These are phyloP conservation scores for Fragum fragum DNA, from an alignment of 2,888 invertebrate species.

Conservation along the genomic window DNA sequence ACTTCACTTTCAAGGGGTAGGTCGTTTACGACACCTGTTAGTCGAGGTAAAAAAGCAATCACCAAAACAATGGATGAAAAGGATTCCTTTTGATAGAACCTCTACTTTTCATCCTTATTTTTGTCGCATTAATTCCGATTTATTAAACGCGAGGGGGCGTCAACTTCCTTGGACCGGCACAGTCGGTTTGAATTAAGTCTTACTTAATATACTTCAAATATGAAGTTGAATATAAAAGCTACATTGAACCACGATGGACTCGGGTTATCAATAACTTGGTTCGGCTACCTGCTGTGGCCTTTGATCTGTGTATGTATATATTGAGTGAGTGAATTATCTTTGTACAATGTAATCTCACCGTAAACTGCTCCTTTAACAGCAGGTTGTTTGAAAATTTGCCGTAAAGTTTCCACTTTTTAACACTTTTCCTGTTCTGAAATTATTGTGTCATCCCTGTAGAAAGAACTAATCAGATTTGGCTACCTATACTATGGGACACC, in stretches of 20 bases:
- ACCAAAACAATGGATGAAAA: constrained; percentile 27
- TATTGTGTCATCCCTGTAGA: too few relatives aligned
- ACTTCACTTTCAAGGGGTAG: constrained; percentile 7
- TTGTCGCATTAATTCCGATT: constrained; percentile 33
- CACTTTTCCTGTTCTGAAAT: too few relatives aligned
- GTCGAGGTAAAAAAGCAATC: constrained; percentile 1
- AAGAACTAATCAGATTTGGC: too few relatives aligned
- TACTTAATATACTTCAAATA: constrained; percentile 67
- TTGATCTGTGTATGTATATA: constrained; percentile 26
- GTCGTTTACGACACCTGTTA: constrained; percentile 21
- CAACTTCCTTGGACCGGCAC: constrained; percentile 20
- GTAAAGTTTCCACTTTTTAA: background rate
- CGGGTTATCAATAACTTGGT: background rate
- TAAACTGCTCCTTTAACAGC: constrained; percentile 26
- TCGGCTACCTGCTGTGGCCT: constrained; percentile 11
- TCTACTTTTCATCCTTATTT: constrained; percentile 24
- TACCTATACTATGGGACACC: too few relatives aligned
- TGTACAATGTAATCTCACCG: constrained; percentile 28
- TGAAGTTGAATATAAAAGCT: constrained; percentile 54
- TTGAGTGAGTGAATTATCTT: constrained; percentile 25
- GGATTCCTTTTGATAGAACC: constrained; percentile 15
- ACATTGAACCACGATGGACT: constrained; percentile 27
- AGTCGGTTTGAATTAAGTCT: constrained; percentile 47
- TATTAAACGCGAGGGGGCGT: constrained; percentile 54
- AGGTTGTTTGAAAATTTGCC: background rate